A percentile compares a stretch with the other conserved stretches of the same genome.
Evolutionary conservation across 2,797 vertebrate species (phyloP).

Genomic region (Salmo trutta): DNA sequence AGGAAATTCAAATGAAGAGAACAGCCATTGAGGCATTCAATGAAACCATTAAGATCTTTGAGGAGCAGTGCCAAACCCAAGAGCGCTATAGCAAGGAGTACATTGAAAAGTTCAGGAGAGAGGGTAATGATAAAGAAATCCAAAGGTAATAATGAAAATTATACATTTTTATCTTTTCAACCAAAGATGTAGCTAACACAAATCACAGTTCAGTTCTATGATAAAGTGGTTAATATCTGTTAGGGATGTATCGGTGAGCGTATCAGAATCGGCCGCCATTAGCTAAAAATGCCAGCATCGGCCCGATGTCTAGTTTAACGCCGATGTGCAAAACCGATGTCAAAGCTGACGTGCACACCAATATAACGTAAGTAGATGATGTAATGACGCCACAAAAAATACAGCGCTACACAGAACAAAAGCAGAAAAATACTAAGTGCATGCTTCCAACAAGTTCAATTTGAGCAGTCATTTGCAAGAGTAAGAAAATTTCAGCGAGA

Average conservation of each 20-base stretch:
- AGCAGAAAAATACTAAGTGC: too few relatives aligned
- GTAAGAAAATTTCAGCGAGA: too few relatives aligned
- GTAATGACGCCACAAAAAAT: too few relatives aligned
- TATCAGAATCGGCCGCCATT: too few relatives aligned
- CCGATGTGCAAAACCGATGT: too few relatives aligned
- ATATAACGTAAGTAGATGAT: too few relatives aligned
- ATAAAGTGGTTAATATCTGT: background rate
- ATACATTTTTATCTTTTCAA: background rate
- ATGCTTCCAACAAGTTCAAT: too few relatives aligned
- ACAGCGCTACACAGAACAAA: too few relatives aligned
- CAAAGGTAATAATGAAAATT: conserved; percentile 76
- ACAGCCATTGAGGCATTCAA: conserved; percentile 98
- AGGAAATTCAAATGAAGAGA: conserved; percentile 99
- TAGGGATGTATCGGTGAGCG: background rate
- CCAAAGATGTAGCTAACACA: background rate
- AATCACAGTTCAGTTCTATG: background rate
- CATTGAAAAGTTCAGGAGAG: conserved; percentile 86
- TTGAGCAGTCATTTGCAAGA: too few relatives aligned
- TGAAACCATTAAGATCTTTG: conserved; percentile 99
- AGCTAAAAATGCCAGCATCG: too few relatives aligned
- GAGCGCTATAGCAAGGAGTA: conserved; percentile 95
- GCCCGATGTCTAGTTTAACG: too few relatives aligned
- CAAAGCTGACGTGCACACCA: too few relatives aligned
- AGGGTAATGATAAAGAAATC: conserved; percentile 92
- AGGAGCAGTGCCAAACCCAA: conserved; percentile 98